Evolutionary conservation across 1,140 invertebrate species (phyloP).

Genomic region (Lepidurus packardi): DNA sequence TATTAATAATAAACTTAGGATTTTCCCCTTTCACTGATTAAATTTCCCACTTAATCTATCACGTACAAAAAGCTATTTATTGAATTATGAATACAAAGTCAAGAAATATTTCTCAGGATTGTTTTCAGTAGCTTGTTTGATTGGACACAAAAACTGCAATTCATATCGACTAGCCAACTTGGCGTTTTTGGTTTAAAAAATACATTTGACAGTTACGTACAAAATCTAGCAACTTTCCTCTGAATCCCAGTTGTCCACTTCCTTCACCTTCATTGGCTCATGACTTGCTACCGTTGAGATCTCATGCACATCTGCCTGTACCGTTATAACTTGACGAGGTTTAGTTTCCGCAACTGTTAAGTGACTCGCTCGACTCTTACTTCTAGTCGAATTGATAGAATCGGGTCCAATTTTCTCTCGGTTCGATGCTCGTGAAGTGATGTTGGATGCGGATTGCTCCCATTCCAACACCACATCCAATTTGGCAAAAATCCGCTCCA

Average conservation of each 20-base stretch:
- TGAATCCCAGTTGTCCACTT: neutral
- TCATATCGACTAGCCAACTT: neutral
- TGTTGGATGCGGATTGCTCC: neutral
- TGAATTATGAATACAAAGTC: no score
- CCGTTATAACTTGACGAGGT: neutral
- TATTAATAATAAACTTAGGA: no score
- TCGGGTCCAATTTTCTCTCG: neutral
- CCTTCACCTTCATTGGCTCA: neutral
- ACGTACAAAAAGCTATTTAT: no score
- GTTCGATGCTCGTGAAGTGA: neutral
- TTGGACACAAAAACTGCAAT: neutral
- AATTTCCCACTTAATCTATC: no score
- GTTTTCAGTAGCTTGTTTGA: neutral
- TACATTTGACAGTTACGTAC: neutral
- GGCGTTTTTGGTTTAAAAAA: no score
- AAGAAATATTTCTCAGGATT: no score
- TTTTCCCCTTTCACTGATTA: no score
- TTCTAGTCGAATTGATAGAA: neutral
- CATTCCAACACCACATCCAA: constrained; percentile 27
- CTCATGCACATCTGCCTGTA: neutral
- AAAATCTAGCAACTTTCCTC: neutral
- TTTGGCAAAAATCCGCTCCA: constrained; percentile 27
- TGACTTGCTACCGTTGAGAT: neutral
- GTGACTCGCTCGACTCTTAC: neutral
- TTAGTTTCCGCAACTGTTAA: neutral